phyloP scores from a whole-genome alignment of 2,888 invertebrate genomes.

The Prionchulus punctatus region DNA sequence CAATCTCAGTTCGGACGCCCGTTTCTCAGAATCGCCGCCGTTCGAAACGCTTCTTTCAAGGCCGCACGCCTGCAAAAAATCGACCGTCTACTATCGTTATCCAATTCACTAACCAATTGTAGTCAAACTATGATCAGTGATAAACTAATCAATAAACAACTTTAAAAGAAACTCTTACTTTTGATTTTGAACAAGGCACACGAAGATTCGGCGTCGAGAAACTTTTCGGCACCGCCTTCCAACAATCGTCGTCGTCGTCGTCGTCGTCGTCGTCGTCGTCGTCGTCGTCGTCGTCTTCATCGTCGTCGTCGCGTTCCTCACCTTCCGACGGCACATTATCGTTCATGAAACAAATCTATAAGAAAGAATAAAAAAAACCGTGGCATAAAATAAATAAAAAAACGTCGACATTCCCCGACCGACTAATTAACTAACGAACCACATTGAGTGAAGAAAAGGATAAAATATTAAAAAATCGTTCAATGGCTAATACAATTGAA shows the following conservation, averaged over 20 bases:
- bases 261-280: constrained; percentile 2
- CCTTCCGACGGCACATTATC: neutral
- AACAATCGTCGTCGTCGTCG: constrained; percentile 9
- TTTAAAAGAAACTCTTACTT: too few species aligned
- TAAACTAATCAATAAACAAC: too few species aligned
- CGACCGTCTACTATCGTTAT: neutral
- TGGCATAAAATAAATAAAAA: neutral
- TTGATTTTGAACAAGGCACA: too few species aligned
- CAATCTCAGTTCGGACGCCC: constrained; percentile 9
- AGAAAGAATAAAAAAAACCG: neutral
- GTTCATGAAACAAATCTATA: constrained; percentile 7
- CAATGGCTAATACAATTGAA: too few species aligned
- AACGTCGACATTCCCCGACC: too few species aligned
- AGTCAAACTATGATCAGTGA: too few species aligned
- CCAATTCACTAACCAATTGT: too few species aligned
- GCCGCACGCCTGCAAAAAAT: neutral
- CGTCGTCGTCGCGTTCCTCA: constrained; percentile 9
- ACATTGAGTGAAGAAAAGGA: too few species aligned
- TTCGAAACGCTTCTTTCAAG: constrained; percentile 8
- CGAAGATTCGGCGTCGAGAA: constrained; percentile 15
- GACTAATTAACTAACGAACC: too few species aligned
- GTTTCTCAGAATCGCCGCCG: constrained; percentile 5
- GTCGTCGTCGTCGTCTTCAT: constrained; percentile 7
- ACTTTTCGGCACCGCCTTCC: constrained; percentile 14
- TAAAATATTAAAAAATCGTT: too few species aligned